Evolutionary conservation across 2,888 invertebrate genomes (phyloP), one percentile per base, ranked within the genome.

Genomic region (Cerceris rybyensis): DNA sequence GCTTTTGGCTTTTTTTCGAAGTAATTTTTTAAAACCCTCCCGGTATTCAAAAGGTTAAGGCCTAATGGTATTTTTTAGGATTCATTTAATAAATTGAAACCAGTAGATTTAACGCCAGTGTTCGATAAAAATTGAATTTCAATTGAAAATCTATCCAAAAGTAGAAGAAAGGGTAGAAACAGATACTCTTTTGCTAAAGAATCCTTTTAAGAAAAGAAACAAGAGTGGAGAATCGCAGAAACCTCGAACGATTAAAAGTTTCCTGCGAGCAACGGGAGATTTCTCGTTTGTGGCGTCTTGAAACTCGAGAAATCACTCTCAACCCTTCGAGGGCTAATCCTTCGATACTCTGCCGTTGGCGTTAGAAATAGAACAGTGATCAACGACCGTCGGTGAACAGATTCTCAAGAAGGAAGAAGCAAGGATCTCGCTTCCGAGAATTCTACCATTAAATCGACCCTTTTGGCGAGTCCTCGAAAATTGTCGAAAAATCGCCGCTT

Each of bases 401-500:
- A 11, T 1, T 50, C 50, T 11, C 46, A 6, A 46, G 28, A 28
- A 28, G 28, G 28, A 2, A 28, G 28, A 28, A 28, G 28, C 2
- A 28, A 28, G 28, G 4, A 28, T 28, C 28, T 28, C 28, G 28
- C 28, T 28, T 4, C 28, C 4, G 28, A 11, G 46, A 46, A 46
- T 11, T 46, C 46, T 46, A 5, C 58, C 49, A 57, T 75, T 71
- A 66, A 68, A 54, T 52, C 46, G 6, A 7, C 54, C 14, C 52
- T 57, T 4, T 46, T 39, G 60, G 13, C 16, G 17, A 17, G 14
- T 11, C 17, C 49, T 82, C 71, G 57, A 43, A 17, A 72, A 41
- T 68, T 59, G 58, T 67, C 11, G 59, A 72, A 71, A 41, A 55
- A 58, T 28, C 52, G 17, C 65, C 67, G 61, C 17, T 46, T 54